Percentiles rank a stretch among this genome's conserved stretches.
Conservation (phyloP, 2,113 vertebrate genomes). For the Lampris incognitus region DNA sequence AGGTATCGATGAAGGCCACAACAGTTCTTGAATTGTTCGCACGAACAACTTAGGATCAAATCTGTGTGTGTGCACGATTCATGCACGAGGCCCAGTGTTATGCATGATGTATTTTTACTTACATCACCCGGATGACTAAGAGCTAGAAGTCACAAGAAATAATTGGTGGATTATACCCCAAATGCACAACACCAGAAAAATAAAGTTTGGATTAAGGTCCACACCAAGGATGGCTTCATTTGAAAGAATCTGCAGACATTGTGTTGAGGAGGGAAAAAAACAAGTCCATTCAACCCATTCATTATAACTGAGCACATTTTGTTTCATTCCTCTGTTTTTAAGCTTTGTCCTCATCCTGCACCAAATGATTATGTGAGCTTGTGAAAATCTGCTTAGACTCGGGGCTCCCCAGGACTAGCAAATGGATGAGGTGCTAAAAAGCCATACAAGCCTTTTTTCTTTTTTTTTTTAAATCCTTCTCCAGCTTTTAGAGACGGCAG, state of each 20-base stretch:
- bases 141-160: not conserved
- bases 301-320: not conserved
- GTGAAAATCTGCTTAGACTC: constrained; percentile 36
- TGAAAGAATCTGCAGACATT: too few species aligned
- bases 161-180: not conserved
- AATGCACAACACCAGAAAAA: too few species aligned
- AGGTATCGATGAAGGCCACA: too few species aligned
- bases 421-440: constrained; percentile 30
- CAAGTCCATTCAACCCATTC: not conserved
- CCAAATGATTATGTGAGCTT: constrained; percentile 19
- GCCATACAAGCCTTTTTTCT: not conserved
- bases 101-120: too few species aligned
- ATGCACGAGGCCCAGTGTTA: too few species aligned
- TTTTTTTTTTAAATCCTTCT: constrained; percentile 9
- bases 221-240: too few species aligned
- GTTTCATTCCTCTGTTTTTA: constrained; percentile 1
- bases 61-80: too few species aligned
- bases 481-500: constrained; percentile 39
- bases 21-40: too few species aligned
- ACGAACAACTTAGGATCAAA: too few species aligned
- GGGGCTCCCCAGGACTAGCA: constrained; percentile 9
- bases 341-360: constrained; percentile 28
- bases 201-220: too few species aligned
- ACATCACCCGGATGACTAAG: too few species aligned
- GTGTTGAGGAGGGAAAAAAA: too few species aligned